These are phyloP conservation scores for Lepidurus couesii DNA, from an alignment of 1,140 invertebrate species.

Conservation along the genomic window DNA sequence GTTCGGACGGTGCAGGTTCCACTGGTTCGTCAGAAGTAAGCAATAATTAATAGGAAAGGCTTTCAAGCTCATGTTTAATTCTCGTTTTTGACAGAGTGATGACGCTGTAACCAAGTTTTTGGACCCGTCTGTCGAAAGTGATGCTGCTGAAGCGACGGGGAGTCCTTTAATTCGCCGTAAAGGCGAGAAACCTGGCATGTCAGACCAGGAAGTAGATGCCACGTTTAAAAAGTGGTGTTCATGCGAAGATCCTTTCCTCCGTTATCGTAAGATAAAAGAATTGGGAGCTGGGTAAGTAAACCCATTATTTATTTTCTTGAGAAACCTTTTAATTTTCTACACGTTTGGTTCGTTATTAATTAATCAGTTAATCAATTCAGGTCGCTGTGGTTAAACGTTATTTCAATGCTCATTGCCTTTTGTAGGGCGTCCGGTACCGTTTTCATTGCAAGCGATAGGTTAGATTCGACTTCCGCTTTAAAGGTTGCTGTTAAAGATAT, in stretches of 20 bases:
- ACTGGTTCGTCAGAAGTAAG: not conserved
- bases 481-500: slow-evolving; percentile 94
- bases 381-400: slow-evolving; percentile 23
- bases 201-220: slow-evolving; percentile 77
- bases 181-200: slow-evolving; percentile 47
- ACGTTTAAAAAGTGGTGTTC: slow-evolving; percentile 74
- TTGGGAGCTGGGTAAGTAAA: slow-evolving; percentile 66
- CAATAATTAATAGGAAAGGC: not conserved
- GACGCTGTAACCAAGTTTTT: not conserved
- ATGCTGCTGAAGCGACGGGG: not conserved
- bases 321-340: slow-evolving; percentile 25
- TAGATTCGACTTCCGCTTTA: slow-evolving; percentile 56
- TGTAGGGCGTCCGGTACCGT: slow-evolving; percentile 75
- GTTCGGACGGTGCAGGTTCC: not conserved
- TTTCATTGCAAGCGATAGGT: slow-evolving; percentile 77
- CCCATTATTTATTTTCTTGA: slow-evolving; percentile 22
- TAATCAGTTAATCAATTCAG: slow-evolving; percentile 20
- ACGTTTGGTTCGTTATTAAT: not conserved
- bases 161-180: slow-evolving; percentile 29
- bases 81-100: not conserved
- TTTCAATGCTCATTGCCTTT: slow-evolving; percentile 35
- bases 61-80: not conserved
- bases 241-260: slow-evolving; percentile 63
- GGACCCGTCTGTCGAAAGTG: not conserved
- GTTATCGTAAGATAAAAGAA: slow-evolving; percentile 77